Conservation (phyloP, 2,797 vertebrate genomes). For the Leptoclinus maculatus region DNA sequence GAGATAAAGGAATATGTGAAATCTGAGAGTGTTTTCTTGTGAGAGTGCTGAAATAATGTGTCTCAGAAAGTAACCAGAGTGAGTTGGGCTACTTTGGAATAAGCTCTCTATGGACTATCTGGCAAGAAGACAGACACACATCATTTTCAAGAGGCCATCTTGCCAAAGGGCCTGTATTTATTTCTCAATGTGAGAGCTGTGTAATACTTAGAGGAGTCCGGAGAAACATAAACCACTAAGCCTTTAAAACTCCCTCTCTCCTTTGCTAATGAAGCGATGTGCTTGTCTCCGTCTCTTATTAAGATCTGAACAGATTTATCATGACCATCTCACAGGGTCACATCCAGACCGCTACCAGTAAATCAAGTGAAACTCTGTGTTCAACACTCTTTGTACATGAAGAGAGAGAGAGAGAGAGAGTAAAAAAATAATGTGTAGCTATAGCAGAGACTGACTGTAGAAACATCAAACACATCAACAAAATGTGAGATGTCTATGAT, state of each 20-base stretch:
- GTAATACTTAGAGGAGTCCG: constrained; percentile 16
- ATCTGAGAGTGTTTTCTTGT: background rate
- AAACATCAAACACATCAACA: constrained; percentile 29
- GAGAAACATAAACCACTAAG: constrained; percentile 37
- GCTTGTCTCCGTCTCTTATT: constrained; percentile 13
- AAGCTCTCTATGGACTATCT: constrained; percentile 12
- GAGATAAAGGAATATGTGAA: background rate
- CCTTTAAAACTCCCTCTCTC: background rate
- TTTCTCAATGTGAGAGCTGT: constrained; percentile 8
- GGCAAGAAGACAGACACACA: constrained; percentile 20
- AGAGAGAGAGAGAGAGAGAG: background rate
- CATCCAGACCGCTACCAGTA: constrained; percentile 13
- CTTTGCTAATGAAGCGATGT: constrained; percentile 25
- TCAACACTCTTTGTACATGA: constrained; percentile 11
- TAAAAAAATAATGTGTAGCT: background rate
- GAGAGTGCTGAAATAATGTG: constrained; percentile 8
- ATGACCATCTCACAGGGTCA: constrained; percentile 26
- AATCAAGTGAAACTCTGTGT: constrained; percentile 31
- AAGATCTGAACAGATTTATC: constrained; percentile 40
- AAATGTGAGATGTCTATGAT: constrained; percentile 41
- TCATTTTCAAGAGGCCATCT: constrained; percentile 34
- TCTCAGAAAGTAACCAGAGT: background rate
- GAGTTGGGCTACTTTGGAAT: constrained; percentile 20
- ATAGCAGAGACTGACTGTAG: constrained; percentile 13
- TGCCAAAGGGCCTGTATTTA: constrained; percentile 41